Evolutionary conservation across 1,140 invertebrate species (phyloP), one percentile per base, ranked within the genome.

Genomic region (Lepidurus packardi): DNA sequence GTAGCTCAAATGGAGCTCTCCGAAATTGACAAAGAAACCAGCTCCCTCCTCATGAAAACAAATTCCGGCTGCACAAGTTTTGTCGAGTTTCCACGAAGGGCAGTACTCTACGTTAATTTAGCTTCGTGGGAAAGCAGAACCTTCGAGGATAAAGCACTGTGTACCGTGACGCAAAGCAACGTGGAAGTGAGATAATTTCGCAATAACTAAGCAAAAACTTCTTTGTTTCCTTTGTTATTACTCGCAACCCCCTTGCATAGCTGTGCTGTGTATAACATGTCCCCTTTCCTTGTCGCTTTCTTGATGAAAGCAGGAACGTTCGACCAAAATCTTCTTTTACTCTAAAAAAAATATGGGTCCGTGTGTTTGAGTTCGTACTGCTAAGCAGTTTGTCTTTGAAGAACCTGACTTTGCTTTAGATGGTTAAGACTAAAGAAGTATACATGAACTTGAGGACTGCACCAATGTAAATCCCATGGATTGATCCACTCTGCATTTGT

Each of bases 11-110:
- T 65, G 53, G 53, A 65, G 53, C 53, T 65, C 21, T 21, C n/a
- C 13, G 1, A 65, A 7, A 65, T 65, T 65, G 53, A 65, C 53
- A 65, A 65, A 65, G 21, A 13, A n/a, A 65, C 53, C 53, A 9
- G 53, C 16, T 65, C 53, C 53, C 16, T 65, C 53, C 53, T 65
- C 53, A n/a, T 65, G n/a, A 65, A 65, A 65, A 65, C 53, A 65
- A 65, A n/a, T 7, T 9, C 16, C 16, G 21, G 21, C 21, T 21
- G 53, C 21, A 21, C 8, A 65, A 65, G 53, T 65, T 65, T 21
- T 65, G 53, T 13, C 13, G 21, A 65, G 21, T 65, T 13, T 65
- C 16, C 53, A 65, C 8, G 21, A 65, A 65, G 53, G 53, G 53
- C 21, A n/a, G 3, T 34, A 34, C 2, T 34, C 34, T 4, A 34